Conservation (phyloP, 30 jellyfish, hydroid and myxozoan species). For the Turritopsis dohrnii region DNA sequence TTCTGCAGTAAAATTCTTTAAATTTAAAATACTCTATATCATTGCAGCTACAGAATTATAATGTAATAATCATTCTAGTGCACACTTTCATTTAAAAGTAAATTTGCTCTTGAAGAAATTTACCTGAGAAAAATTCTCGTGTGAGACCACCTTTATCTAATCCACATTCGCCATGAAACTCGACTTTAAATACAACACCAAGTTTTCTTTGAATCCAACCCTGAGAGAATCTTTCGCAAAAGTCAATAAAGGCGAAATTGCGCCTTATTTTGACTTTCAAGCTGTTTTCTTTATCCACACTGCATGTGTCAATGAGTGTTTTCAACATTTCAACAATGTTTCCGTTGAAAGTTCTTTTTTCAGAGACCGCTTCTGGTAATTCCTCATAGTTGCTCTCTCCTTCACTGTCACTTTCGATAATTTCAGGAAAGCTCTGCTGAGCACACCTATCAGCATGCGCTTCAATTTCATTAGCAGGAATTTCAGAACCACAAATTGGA, state of each 20-base stretch:
- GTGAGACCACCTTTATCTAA: constrained; percentile 47
- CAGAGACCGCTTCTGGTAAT: neutral
- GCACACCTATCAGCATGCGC: neutral
- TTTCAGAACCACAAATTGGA: neutral
- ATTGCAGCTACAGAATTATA: neutral
- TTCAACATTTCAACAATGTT: neutral
- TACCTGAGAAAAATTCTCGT: constrained; percentile 45
- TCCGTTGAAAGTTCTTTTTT: neutral
- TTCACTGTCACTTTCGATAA: neutral
- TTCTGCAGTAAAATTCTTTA: no score
- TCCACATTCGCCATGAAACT: constrained; percentile 31
- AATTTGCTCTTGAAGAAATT: no score
- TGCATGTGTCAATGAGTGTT: neutral
- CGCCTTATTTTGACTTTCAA: neutral
- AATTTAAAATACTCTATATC: neutral
- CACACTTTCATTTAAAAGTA: no score
- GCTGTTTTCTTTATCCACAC: neutral
- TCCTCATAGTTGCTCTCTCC: neutral
- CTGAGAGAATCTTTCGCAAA: neutral
- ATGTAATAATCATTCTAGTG: no score
- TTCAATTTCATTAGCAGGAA: neutral
- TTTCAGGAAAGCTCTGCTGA: neutral
- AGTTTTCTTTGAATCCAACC: constrained; percentile 27
- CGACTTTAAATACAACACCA: constrained; percentile 6
- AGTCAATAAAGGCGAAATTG: constrained; percentile 13